Conservation (phyloP, 1,140 invertebrate genomes). For the Arctopsyche grandis region DNA sequence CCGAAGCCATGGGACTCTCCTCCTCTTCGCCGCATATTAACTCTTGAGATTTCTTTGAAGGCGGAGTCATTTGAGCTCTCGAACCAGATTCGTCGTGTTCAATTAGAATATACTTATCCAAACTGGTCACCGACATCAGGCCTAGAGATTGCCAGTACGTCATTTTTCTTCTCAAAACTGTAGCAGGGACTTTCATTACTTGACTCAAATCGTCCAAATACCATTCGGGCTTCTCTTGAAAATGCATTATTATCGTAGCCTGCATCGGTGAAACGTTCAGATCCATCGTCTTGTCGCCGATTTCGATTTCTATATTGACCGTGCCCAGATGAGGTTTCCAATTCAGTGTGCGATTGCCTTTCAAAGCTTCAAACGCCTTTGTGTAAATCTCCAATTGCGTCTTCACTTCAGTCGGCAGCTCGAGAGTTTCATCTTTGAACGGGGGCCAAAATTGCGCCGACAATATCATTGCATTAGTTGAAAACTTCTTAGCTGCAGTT, state of each 20-base stretch:
- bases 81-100: constrained; percentile 70
- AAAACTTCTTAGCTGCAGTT: constrained; percentile 70
- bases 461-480: constrained; percentile 82
- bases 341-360: constrained; percentile 91
- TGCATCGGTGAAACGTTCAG: constrained; percentile 92
- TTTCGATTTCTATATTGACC: constrained; percentile 91
- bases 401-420: constrained; percentile 84
- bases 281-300: constrained; percentile 83
- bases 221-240: constrained; percentile 89
- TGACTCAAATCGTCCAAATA: constrained; percentile 84
- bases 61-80: constrained; percentile 58
- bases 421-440: constrained; percentile 93
- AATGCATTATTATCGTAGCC: constrained; percentile 94
- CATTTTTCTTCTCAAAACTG: constrained; percentile 84
- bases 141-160: constrained; percentile 93
- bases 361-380: constrained; percentile 91
- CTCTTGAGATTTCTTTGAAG: constrained; percentile 66
- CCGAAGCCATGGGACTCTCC: constrained; percentile 93
- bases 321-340: constrained; percentile 95
- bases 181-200: constrained; percentile 84
- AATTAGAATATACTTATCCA: constrained; percentile 81
- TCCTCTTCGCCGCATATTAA: constrained; percentile 91
- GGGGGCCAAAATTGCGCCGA: constrained; percentile 99
- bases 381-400: constrained; percentile 88
- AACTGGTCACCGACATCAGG: constrained; percentile 78